Percentiles rank a stretch among this genome's conserved stretches.
Evolutionary conservation across 2,113 vertebrate species (phyloP).

Genomic region (Leucopternis melanops): DNA sequence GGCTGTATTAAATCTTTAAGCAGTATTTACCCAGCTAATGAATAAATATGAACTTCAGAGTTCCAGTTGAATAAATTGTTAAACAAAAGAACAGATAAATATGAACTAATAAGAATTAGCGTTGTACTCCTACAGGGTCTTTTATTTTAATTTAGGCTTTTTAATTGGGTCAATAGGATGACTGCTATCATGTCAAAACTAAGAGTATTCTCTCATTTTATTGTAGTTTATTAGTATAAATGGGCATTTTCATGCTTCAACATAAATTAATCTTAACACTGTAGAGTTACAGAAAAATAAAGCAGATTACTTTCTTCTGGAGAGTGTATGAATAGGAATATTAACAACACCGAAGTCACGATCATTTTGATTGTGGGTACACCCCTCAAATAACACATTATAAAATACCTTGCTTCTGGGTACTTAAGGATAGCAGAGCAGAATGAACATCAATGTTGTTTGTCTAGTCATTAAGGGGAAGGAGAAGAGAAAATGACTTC

Average conservation of each 20-base stretch:
- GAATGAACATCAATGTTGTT: background rate
- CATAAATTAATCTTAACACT: background rate
- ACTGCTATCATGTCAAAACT: background rate
- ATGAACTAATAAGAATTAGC: background rate
- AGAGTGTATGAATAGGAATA: background rate
- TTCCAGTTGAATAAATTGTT: background rate
- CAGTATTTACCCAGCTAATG: background rate
- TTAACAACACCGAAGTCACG: background rate
- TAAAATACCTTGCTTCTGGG: background rate
- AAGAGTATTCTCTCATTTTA: background rate
- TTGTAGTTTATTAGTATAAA: background rate
- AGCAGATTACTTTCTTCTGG: background rate
- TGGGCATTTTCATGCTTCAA: background rate
- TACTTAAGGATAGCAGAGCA: background rate
- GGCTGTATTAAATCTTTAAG: background rate
- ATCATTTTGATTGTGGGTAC: background rate
- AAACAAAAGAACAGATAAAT: background rate
- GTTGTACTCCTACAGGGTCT: background rate
- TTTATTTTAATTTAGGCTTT: background rate
- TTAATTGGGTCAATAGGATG: background rate
- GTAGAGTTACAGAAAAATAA: background rate
- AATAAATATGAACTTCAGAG: background rate
- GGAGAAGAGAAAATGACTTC: background rate
- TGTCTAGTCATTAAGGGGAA: background rate
- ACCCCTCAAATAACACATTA: background rate